These are phyloP conservation scores for Temnothorax curvispinosus DNA, from an alignment of 1,140 invertebrate species.

Conservation along the genomic window DNA sequence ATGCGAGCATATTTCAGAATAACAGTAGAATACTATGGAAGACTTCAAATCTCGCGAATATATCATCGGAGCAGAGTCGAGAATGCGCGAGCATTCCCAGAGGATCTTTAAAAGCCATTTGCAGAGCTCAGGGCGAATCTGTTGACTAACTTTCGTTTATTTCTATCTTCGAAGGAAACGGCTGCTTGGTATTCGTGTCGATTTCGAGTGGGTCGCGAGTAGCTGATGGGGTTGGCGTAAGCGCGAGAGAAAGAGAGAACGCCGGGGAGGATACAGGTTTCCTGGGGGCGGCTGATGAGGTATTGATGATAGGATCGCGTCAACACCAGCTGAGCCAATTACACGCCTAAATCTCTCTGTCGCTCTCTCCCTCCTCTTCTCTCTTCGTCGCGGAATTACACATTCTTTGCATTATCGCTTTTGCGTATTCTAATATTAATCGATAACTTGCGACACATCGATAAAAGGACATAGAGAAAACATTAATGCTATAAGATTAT, in stretches of 20 bases:
- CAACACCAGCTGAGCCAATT: constrained; percentile 87
- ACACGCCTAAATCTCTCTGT: constrained; percentile 83
- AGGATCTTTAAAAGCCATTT: constrained; percentile 47
- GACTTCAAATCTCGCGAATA: constrained; percentile 10
- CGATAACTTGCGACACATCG: constrained; percentile 7
- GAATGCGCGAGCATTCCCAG: constrained; percentile 16
- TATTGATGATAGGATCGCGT: constrained; percentile 86
- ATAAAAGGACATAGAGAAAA: neutral
- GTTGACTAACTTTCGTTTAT: constrained; percentile 52
- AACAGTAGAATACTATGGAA: neutral
- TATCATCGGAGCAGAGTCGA: neutral
- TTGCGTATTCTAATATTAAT: constrained; percentile 20
- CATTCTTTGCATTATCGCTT: constrained; percentile 46
- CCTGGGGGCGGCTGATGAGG: constrained; percentile 84
- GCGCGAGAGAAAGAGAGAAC: constrained; percentile 56
- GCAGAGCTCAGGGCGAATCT: neutral
- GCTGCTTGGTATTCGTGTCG: constrained; percentile 77
- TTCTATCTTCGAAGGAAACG: constrained; percentile 65
- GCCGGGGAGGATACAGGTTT: constrained; percentile 82
- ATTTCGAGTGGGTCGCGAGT: constrained; percentile 59
- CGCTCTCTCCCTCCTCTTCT: constrained; percentile 18
- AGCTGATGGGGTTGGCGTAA: constrained; percentile 49
- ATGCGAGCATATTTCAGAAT: neutral
- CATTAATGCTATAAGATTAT: too few relatives aligned
- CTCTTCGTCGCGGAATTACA: neutral